Conservation (phyloP, 1,140 invertebrate species). For the Drosophila teissieri region DNA sequence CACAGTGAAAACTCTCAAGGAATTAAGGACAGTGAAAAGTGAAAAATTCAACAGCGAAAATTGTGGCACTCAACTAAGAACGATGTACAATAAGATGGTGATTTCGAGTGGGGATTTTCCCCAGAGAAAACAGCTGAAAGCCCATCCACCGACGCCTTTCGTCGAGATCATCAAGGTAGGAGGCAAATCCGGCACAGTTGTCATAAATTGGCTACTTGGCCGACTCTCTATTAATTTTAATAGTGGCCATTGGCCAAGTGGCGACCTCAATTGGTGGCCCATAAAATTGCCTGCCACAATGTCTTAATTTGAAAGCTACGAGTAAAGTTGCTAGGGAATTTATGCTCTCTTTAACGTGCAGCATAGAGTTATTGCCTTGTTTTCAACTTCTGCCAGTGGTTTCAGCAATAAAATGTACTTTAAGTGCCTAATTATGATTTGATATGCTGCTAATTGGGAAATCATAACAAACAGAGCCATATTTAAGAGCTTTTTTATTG, state of each 20-base stretch:
- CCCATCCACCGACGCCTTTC: slow-evolving; percentile 9
- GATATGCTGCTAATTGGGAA: slow-evolving; percentile 68
- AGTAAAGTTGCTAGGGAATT: slow-evolving; percentile 51
- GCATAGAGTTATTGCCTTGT: slow-evolving; percentile 63
- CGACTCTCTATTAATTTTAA: background rate
- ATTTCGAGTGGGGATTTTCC: background rate
- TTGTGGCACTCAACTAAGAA: background rate
- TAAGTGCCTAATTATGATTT: slow-evolving; percentile 72
- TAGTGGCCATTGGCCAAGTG: slow-evolving; percentile 18
- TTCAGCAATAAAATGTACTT: slow-evolving; percentile 47
- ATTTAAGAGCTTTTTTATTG: slow-evolving; percentile 45
- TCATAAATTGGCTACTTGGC: slow-evolving; percentile 21
- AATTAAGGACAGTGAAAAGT: background rate
- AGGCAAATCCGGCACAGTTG: slow-evolving; percentile 1
- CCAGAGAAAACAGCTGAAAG: slow-evolving; percentile 6
- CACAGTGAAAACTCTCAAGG: slow-evolving; percentile 3
- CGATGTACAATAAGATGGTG: slow-evolving; percentile 7
- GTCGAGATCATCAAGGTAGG: slow-evolving; percentile 44
- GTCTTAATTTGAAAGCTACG: slow-evolving; percentile 38
- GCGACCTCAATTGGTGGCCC: slow-evolving; percentile 61
- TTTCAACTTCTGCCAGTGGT: slow-evolving; percentile 50
- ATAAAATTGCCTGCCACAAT: slow-evolving; percentile 52
- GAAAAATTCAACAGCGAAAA: background rate
- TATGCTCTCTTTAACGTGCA: slow-evolving; percentile 60
- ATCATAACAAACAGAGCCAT: slow-evolving; percentile 45